A percentile compares a stretch with the other conserved stretches of the same genome.
phyloP scores from a whole-genome alignment of 2,113 vertebrate species.

The Sylvicapra grimmia region DNA sequence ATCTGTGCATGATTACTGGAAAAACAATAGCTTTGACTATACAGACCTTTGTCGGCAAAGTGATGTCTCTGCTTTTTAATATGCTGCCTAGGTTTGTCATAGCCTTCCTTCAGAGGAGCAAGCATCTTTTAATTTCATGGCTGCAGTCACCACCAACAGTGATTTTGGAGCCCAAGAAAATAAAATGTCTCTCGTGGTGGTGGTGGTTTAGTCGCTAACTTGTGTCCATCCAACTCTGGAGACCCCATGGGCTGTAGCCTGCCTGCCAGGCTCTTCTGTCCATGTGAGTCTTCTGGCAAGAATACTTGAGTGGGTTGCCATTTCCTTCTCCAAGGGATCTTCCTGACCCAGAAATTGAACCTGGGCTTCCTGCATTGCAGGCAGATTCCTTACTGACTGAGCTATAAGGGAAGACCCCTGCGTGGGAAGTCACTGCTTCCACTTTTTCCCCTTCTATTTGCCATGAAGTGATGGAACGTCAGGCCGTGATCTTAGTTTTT shows the following conservation, averaged over 20 bases:
- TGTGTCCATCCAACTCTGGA: rapidly evolving
- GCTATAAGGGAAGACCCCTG: background rate
- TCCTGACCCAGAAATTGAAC: background rate
- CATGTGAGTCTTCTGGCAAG: background rate
- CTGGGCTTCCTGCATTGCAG: background rate
- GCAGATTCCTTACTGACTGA: background rate
- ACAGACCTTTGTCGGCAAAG: background rate
- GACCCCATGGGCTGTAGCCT: background rate
- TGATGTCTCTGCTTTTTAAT: background rate
- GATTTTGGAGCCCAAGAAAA: background rate
- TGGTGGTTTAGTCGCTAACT: background rate
- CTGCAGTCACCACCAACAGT: background rate
- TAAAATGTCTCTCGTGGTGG: background rate
- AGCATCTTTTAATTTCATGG: background rate
- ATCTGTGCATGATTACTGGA: background rate
- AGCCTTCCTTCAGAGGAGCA: background rate
- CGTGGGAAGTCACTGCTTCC: background rate
- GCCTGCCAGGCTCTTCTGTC: background rate
- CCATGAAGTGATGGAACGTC: background rate
- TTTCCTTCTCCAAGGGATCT: background rate
- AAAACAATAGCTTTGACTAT: background rate
- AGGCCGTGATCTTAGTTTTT: background rate
- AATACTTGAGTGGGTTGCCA: background rate
- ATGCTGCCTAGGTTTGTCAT: background rate
- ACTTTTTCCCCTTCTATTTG: background rate